phyloP scores from a whole-genome alignment of 2,113 vertebrate genomes.

The Heterochromis multidens region DNA sequence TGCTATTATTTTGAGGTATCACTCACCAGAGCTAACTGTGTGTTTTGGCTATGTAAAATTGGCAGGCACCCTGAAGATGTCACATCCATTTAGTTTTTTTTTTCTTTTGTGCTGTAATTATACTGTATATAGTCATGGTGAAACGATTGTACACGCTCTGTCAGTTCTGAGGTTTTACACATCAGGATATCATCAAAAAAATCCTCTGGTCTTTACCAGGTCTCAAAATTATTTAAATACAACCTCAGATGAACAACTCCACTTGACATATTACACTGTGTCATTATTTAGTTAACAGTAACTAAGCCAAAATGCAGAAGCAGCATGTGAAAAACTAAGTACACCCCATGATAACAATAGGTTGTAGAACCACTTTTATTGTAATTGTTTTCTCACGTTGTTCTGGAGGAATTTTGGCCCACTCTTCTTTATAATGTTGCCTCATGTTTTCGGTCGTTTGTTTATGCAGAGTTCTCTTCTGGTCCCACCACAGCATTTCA shows the following conservation, averaged over 20 bases:
- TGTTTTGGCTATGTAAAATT: neutral
- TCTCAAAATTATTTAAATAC: neutral
- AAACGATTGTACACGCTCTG: neutral
- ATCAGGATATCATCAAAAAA: neutral
- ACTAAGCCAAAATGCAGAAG: neutral
- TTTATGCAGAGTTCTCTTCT: neutral
- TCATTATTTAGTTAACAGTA: neutral
- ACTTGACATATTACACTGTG: too few species aligned
- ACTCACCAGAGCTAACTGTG: neutral
- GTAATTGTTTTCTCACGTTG: neutral
- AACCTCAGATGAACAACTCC: neutral
- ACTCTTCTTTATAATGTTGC: too few species aligned
- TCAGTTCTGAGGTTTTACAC: neutral
- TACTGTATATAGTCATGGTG: rapidly evolving
- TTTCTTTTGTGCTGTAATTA: neutral
- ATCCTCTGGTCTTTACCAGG: neutral
- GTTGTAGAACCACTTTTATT: neutral
- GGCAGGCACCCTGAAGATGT: neutral
- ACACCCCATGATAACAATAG: neutral
- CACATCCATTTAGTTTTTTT: neutral
- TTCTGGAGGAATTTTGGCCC: neutral
- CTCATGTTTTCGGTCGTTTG: neutral
- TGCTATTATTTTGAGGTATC: conserved; percentile 12
- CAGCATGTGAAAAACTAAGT: neutral
- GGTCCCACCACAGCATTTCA: neutral